A percentile compares a stretch with the other conserved stretches of the same genome.
Evolutionary conservation across 2,888 invertebrate genomes (phyloP).

Genomic region (Ennomos fuscantarius): DNA sequence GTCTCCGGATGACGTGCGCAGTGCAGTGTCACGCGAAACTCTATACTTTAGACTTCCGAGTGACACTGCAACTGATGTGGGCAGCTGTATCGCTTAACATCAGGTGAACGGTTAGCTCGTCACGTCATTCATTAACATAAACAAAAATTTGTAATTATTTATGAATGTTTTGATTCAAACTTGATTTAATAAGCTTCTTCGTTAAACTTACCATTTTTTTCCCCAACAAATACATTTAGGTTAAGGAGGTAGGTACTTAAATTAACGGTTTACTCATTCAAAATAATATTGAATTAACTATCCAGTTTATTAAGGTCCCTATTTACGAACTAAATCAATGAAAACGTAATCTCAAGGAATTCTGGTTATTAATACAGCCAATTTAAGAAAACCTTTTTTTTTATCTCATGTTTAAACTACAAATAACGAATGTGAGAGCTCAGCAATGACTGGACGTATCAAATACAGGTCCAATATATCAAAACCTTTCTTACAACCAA

Average conservation of each 20-base stretch:
- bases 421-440: slow-evolving; percentile 3
- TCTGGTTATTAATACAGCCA: background rate
- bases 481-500: background rate
- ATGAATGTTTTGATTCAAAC: too few species aligned
- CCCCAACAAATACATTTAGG: background rate
- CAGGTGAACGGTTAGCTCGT: too few species aligned
- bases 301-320: slow-evolving; percentile 1
- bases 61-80: too few species aligned
- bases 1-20: too few species aligned
- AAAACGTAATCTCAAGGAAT: background rate
- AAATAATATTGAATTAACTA: background rate
- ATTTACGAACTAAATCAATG: background rate
- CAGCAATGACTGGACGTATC: background rate
- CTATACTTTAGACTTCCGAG: too few species aligned
- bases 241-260: too few species aligned
- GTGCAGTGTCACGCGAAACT: too few species aligned
- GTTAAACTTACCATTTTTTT: slow-evolving; percentile 26
- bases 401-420: background rate
- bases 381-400: background rate
- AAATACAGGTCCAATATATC: background rate
- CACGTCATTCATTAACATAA: too few species aligned
- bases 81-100: too few species aligned
- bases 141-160: too few species aligned
- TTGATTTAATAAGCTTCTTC: too few species aligned
- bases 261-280: background rate